phyloP scores from a whole-genome alignment of 2,113 vertebrate genomes.

The Labeo rohita region DNA sequence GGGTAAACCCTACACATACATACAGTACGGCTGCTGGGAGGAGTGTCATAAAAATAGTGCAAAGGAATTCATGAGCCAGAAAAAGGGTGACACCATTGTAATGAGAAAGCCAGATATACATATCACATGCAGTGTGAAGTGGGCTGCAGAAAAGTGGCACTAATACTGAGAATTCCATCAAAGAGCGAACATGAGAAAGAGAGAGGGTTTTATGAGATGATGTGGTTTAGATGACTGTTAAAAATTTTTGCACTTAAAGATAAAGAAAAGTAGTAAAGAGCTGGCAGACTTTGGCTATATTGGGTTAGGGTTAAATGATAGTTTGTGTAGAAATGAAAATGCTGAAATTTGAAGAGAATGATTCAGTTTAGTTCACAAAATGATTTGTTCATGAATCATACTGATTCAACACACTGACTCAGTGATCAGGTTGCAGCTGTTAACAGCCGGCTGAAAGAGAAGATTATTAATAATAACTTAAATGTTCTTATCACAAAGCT shows the following conservation, averaged over 20 bases:
- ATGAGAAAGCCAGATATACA: conserved; percentile 55
- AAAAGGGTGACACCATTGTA: conserved; percentile 46
- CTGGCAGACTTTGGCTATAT: background rate
- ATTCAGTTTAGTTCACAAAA: background rate
- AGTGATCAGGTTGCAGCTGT: background rate
- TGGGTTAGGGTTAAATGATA: background rate
- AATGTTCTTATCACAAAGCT: background rate
- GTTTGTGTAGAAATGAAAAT: background rate
- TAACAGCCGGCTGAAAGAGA: background rate
- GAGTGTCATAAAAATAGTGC: conserved; percentile 47
- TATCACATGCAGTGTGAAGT: conserved; percentile 38
- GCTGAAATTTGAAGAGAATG: background rate
- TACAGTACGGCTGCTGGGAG: conserved; percentile 21
- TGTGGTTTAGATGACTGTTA: conserved; percentile 28
- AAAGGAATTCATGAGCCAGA: conserved; percentile 38
- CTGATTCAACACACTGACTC: background rate
- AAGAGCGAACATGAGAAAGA: background rate
- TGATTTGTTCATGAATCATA: conserved; percentile 3
- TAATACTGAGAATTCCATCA: conserved; percentile 31
- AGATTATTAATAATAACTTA: conserved; percentile 1
- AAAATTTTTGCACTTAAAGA: background rate
- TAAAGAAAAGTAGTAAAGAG: background rate
- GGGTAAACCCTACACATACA: background rate
- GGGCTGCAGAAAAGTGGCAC: conserved; percentile 39
- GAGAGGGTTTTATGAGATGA: conserved; percentile 6